A percentile compares a stretch with the other conserved stretches of the same genome.
These are phyloP conservation scores for Egretta garzetta DNA, from an alignment of 2,113 vertebrate genomes.

Conservation along the genomic window DNA sequence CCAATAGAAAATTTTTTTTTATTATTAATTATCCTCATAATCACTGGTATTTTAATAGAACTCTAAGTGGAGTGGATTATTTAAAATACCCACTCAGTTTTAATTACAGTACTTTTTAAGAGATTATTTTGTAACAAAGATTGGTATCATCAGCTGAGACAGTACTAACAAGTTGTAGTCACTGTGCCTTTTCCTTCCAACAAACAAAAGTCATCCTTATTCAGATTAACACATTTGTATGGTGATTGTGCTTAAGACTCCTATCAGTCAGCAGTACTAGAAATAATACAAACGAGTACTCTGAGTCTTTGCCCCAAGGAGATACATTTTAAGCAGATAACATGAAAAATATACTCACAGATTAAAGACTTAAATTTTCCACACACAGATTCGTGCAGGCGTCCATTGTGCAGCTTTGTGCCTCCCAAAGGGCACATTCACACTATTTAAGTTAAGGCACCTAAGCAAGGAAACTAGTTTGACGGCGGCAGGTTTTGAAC, in stretches of 20 bases:
- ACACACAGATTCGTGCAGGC: neutral
- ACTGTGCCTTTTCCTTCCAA: neutral
- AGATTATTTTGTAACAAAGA: conserved; percentile 4
- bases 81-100: neutral
- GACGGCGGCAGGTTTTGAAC: neutral
- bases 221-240: neutral
- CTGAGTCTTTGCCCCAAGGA: neutral
- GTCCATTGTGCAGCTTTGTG: neutral
- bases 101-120: neutral
- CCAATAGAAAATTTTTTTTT: neutral
- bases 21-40: neutral
- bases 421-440: neutral
- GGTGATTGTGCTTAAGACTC: neutral
- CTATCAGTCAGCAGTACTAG: neutral
- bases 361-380: neutral
- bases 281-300: neutral
- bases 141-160: neutral
- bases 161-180: neutral
- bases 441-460: neutral
- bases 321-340: neutral
- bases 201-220: neutral
- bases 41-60: neutral
- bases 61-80: neutral
- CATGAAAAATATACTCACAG: neutral
- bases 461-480: neutral